Base-by-base conservation (phyloP, 2,888 invertebrate species). In the Cantharis lateralis region DNA sequence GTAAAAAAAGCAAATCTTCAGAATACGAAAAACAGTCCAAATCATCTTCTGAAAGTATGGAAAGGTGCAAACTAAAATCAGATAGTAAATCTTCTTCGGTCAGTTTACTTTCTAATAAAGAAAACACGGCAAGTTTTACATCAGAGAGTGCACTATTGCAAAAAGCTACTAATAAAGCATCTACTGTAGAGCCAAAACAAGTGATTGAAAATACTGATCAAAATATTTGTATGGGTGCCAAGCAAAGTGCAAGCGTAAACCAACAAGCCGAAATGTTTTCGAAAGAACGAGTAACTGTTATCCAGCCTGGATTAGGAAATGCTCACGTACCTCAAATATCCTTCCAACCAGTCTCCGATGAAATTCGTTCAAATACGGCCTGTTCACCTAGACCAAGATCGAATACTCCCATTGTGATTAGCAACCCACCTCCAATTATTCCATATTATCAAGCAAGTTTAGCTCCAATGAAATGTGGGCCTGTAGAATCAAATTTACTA, bases 361-460 rank as follows among this genome's bases (percentile, higher is more conserved):
- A 91, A 13, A 79, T 81, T 64, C 83, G 84, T 15, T 80, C 78
- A 74, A 87, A 87, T 78, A 87, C 91, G 62, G 89, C 90, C 77
- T 90, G 89, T 77, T 92, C 92, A 13, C 90, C 91, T 1, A 84
- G 89, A 76, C 86, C 87, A 79, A 89, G 93, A 74, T 91, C 94
- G 4, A 89, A 90, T 76, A 94, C 94, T 16, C 94, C 95, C 0
- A 93, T 93, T 84, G 87, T 91, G 88, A 93, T 92, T 76, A 94
- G 94, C 85, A 93, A 93, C 87, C 93, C 95, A 24, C 93, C 94
- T 1, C 92, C 95, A 11, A 90, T 92, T 70, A 92, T 96, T 81
- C 95, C 95, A 10, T 92, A 92, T 83, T 96, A 96, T 85, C 95
- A 96, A 88, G 93, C 93, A 87, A 93, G 94, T 87, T 89, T 95